Evolutionary conservation across 2,113 vertebrate species (phyloP).

Genomic region (Naja naja): DNA sequence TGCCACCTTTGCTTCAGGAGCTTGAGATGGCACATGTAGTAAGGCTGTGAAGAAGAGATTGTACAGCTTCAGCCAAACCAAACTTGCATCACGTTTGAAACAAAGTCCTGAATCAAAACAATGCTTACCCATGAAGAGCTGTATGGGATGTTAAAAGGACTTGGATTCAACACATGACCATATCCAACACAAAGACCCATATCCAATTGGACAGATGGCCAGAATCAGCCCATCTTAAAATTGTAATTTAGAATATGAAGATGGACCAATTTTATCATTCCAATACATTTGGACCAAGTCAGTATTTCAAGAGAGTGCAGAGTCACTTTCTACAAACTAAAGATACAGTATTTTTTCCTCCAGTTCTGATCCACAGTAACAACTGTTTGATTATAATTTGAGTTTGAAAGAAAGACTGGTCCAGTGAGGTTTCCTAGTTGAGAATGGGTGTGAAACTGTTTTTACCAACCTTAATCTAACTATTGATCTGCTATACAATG

Average conservation of each 20-base stretch:
- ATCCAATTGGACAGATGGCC: not conserved
- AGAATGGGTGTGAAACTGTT: not conserved
- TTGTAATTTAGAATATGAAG: not conserved
- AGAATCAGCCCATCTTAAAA: not conserved
- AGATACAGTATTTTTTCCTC: not conserved
- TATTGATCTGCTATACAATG: not conserved
- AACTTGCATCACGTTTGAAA: not conserved
- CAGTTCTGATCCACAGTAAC: not conserved
- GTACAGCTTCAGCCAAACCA: not conserved
- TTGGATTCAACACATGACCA: not conserved
- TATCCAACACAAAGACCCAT: not conserved
- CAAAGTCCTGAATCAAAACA: not conserved
- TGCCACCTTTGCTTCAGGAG: not conserved
- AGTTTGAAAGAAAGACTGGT: not conserved
- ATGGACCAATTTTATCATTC: not conserved
- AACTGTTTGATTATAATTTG: not conserved
- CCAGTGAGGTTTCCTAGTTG: not conserved
- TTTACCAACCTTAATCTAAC: not conserved
- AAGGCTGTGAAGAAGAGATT: not conserved
- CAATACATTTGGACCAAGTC: not conserved
- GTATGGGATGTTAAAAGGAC: not conserved
- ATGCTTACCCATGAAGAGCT: not conserved
- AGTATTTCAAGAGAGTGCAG: not conserved
- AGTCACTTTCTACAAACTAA: not conserved
- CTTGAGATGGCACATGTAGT: not conserved